Percentiles rank a stretch among this genome's conserved stretches.
These are phyloP conservation scores for Sciurus niger DNA, from an alignment of 2,113 vertebrate species.

Conservation along the genomic window DNA sequence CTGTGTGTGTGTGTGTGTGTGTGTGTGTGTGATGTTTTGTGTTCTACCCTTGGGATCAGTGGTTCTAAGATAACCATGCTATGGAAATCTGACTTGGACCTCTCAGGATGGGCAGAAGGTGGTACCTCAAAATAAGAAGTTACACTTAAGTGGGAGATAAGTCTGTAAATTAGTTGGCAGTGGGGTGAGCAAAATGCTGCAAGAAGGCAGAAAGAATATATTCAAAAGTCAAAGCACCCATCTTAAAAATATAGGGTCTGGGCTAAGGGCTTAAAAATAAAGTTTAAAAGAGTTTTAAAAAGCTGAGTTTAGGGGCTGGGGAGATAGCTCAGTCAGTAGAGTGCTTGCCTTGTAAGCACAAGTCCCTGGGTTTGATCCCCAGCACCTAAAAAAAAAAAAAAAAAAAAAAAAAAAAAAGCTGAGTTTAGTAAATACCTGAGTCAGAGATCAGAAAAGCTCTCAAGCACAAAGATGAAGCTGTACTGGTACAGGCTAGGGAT, in stretches of 20 bases:
- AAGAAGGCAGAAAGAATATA: not conserved
- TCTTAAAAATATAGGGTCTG: not conserved
- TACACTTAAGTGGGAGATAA: not conserved
- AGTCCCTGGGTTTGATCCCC: no score
- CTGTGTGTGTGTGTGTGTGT: not conserved
- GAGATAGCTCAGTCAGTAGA: no score
- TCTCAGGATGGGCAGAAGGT: not conserved
- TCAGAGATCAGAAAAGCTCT: constrained; percentile 27
- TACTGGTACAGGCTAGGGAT: not conserved
- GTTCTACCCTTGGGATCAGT: constrained; percentile 12
- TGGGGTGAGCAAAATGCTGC: not conserved
- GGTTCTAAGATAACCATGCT: not conserved
- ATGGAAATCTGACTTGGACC: constrained; percentile 5
- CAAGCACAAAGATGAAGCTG: constrained; percentile 31
- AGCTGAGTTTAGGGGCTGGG: not conserved
- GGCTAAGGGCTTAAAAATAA: constrained; percentile 12
- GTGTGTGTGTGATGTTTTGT: not conserved
- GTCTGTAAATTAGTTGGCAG: not conserved
- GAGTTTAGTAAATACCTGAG: constrained; percentile 6
- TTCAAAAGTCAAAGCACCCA: constrained; percentile 9
- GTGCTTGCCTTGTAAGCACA: no score
- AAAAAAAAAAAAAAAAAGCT: no score
- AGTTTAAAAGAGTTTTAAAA: not conserved
- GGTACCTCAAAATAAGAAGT: constrained; percentile 26
- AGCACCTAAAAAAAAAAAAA: no score